A percentile compares a stretch with the other conserved stretches of the same genome.
These are phyloP conservation scores for Limosa lapponica DNA, from an alignment of 2,797 vertebrate species.

Conservation along the genomic window DNA sequence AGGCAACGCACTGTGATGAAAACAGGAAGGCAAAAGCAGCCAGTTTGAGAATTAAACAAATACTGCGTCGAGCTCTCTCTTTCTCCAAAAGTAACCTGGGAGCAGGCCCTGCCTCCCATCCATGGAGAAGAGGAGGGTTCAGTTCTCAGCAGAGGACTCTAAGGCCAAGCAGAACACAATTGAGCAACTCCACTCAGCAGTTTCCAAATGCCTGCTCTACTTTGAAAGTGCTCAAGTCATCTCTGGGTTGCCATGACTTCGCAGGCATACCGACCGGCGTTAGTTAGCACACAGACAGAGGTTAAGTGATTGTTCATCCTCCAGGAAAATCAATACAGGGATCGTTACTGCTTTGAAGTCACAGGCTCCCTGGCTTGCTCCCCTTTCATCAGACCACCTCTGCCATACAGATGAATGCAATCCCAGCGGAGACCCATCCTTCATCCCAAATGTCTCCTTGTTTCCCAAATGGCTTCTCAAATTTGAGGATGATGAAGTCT, in stretches of 20 bases:
- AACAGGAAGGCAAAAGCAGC: conserved; percentile 1
- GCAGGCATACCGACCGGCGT: not conserved
- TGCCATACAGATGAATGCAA: not conserved
- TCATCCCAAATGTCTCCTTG: not conserved
- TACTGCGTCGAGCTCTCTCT: not conserved
- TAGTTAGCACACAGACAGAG: not conserved
- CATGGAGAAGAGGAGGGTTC: not conserved
- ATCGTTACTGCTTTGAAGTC: not conserved
- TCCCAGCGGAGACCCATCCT: not conserved
- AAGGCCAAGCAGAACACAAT: not conserved
- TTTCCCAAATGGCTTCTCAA: not conserved
- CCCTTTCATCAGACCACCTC: not conserved
- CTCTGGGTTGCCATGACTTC: not conserved
- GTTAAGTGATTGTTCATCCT: not conserved
- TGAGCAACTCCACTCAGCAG: not conserved
- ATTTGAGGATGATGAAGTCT: not conserved
- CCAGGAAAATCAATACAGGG: not conserved
- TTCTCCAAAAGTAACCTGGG: not conserved
- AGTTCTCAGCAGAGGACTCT: not conserved
- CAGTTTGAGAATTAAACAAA: not conserved
- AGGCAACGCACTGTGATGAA: not conserved
- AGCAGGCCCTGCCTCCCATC: not conserved
- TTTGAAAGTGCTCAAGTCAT: not conserved
- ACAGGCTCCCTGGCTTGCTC: not conserved
- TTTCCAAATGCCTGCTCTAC: not conserved